A percentile compares a stretch with the other conserved stretches of the same genome.
phyloP scores from a whole-genome alignment of 2,113 vertebrate species.

The Marmota monax region DNA sequence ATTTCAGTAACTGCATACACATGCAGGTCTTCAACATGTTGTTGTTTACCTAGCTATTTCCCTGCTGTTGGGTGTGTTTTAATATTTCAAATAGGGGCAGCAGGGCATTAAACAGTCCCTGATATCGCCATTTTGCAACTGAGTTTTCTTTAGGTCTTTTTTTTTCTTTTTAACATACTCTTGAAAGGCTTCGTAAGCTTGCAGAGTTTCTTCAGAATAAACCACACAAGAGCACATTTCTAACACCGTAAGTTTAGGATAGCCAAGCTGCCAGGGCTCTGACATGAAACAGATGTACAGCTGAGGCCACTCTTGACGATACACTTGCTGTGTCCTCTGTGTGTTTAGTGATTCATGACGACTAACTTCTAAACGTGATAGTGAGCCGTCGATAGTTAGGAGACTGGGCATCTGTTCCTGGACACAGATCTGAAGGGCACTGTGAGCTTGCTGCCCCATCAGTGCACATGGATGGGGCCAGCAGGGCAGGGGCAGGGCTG shows the following conservation, averaged over 20 bases:
- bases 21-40: fast-evolving
- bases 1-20: background rate
- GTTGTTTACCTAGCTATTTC: fast-evolving
- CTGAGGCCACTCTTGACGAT: background rate
- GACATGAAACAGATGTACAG: background rate
- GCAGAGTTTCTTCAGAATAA: background rate
- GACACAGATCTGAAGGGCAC: background rate
- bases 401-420: background rate
- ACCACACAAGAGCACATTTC: background rate
- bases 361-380: background rate
- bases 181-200: background rate
- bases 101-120: background rate
- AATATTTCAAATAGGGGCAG: background rate
- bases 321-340: background rate
- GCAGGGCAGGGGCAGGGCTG: too few species aligned
- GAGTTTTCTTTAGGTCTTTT: background rate
- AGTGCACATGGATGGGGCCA: too few species aligned
- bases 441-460: too few species aligned
- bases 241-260: background rate
- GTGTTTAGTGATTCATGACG: background rate
- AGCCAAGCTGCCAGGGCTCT: background rate
- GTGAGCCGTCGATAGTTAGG: background rate
- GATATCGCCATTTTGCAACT: too few species aligned
- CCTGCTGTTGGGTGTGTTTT: fast-evolving
- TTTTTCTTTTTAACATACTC: background rate